A percentile compares a stretch with the other conserved stretches of the same genome.
These are phyloP conservation scores for Tridacna crocea DNA, from an alignment of 2,888 invertebrate species.

Conservation along the genomic window DNA sequence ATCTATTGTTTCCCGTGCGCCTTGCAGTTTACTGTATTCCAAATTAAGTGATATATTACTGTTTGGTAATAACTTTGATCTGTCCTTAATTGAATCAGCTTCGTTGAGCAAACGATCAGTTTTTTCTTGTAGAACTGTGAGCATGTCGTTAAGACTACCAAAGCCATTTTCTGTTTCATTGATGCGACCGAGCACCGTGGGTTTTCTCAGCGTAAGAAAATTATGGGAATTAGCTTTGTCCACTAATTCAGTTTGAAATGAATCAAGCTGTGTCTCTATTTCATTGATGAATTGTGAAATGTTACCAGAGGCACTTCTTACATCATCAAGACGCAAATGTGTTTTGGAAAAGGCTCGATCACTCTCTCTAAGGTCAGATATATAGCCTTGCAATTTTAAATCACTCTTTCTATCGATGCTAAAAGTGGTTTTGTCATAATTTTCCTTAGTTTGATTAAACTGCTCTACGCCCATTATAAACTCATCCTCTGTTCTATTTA, in stretches of 20 bases:
- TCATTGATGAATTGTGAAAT: not conserved
- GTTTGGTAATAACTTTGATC: not conserved
- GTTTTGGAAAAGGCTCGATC: not conserved
- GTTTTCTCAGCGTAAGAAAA: not conserved
- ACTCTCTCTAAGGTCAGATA: not conserved
- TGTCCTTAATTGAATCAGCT: not conserved
- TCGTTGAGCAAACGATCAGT: not conserved
- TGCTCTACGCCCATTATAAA: not conserved
- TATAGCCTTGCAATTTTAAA: not conserved
- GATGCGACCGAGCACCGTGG: not conserved
- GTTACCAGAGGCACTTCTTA: not conserved
- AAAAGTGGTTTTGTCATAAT: constrained; percentile 10
- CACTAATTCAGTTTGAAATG: not conserved
- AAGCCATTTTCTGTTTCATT: not conserved
- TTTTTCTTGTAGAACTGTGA: not conserved
- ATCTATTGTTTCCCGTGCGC: not conserved
- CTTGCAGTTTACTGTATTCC: not conserved
- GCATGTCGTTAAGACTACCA: not conserved
- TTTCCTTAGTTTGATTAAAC: not conserved
- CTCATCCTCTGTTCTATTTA: not conserved
- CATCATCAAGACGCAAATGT: not conserved
- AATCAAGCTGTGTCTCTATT: not conserved
- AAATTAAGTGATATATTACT: not conserved
- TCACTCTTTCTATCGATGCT: not conserved
- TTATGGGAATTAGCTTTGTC: constrained; percentile 3